Evolutionary conservation across 2,113 vertebrate genomes (phyloP).

Genomic region (Opisthocomus hoazin): DNA sequence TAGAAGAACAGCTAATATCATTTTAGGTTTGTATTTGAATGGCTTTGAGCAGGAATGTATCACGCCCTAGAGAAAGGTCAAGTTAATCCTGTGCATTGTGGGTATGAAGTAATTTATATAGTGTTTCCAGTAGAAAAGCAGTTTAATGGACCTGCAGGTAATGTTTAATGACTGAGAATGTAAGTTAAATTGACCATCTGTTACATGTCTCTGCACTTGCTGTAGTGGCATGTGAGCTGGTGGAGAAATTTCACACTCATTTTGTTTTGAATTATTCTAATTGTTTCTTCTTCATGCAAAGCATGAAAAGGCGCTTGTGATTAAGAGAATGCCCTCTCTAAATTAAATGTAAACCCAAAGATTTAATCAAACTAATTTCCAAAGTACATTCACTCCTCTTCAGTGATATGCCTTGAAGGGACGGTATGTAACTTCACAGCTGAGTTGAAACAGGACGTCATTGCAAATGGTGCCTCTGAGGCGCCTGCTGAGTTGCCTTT

Average conservation of each 20-base stretch:
- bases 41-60: not conserved
- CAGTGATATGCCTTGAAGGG: not conserved
- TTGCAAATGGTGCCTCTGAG: not conserved
- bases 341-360: conserved; percentile 23
- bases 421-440: not conserved
- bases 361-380: not conserved
- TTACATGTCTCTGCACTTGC: conserved; percentile 5
- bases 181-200: conserved; percentile 57
- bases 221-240: not conserved
- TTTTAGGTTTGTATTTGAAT: not conserved
- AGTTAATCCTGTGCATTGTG: not conserved
- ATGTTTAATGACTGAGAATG: conserved; percentile 53
- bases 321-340: conserved; percentile 23
- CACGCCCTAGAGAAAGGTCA: not conserved
- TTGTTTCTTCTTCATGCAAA: conserved; percentile 40
- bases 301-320: not conserved
- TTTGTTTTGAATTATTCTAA: conserved; percentile 55
- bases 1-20: not conserved
- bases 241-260: conserved; percentile 46
- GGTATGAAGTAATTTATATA: not conserved
- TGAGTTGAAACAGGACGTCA: not conserved
- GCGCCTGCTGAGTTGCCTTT: not conserved
- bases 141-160: conserved; percentile 44
- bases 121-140: conserved; percentile 28
- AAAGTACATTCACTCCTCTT: not conserved